phyloP scores from a whole-genome alignment of 2,888 invertebrate species.

The Elysia crispata region DNA sequence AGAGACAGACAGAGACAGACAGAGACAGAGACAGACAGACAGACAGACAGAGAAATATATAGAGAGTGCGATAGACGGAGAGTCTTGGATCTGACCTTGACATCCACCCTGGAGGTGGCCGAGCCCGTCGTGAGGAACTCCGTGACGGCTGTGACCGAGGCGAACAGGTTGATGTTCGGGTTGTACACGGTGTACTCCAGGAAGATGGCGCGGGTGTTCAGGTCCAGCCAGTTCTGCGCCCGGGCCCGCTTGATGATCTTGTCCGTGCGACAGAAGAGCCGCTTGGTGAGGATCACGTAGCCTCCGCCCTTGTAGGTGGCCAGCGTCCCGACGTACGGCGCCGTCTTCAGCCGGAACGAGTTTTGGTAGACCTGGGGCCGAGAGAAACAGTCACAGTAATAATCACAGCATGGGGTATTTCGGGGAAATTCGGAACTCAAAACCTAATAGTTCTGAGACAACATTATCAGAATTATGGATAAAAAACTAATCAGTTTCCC shows the following conservation, averaged over 20 bases:
- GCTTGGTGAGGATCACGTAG: constrained; percentile 71
- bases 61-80: too few species aligned
- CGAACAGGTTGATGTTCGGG: constrained; percentile 75
- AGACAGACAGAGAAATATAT: too few species aligned
- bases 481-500: too few species aligned
- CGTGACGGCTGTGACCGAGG: constrained; percentile 70
- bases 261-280: constrained; percentile 68
- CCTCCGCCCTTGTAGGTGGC: constrained; percentile 77
- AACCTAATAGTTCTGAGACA: too few species aligned
- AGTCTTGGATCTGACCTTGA: constrained; percentile 65
- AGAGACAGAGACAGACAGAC: background rate
- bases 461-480: too few species aligned
- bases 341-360: constrained; percentile 76
- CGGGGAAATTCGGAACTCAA: too few species aligned
- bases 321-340: constrained; percentile 77
- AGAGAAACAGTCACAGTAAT: too few species aligned
- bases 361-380: constrained; percentile 72
- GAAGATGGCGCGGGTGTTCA: constrained; percentile 78
- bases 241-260: constrained; percentile 57
- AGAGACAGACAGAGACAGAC: background rate
- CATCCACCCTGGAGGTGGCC: constrained; percentile 66
- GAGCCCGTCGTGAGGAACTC: constrained; percentile 74
- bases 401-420: too few species aligned
- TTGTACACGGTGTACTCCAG: constrained; percentile 80
- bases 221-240: constrained; percentile 78